Base-by-base conservation (phyloP, 92 coral and sea anemone species). In the Paramuricea clavata region DNA sequence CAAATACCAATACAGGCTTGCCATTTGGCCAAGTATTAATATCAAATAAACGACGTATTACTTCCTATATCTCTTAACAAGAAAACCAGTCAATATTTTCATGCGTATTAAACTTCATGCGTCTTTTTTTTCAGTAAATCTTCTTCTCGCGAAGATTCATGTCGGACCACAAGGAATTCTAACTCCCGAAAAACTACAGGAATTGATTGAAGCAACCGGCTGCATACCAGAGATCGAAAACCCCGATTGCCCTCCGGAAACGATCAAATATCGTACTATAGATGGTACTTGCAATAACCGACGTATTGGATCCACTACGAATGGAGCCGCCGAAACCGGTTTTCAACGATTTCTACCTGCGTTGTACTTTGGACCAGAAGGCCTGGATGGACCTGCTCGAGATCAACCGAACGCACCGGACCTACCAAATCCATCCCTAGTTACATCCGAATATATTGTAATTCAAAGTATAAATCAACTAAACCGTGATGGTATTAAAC, bases 271-370 rank as follows among this genome's bases (percentile, higher is more conserved):
- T n/a, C 83, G 89, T 3, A 62, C 89, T 1, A 85, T 85, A 15
- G 73, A 50, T 13, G 83, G 89, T 12, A 59, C 74, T 12, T 85
- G 83, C 56, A 85, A 85, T 47, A 76, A 85, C 59, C 0, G 17
- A 3, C 15, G 23, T 16, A n/a, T n/a, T n/a, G n/a, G n/a, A n/a
- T 16, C 10, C 2, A 75, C 83, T 0, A 50, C 43, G 5, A 9
- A 5, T 35, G 89, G 89, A 31, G 83, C 83, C 0, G 82, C 89
- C 11, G 73, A 75, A 25, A 85, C 89, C 12, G 83, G 52, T 21
- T 85, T 85, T 42, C 39, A 4, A 16, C 1, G 81, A 27, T 26
- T 74, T 25, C 22, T 74, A 25, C 39, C 39, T 12, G 35, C 81
- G 44, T 1, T 1, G 21, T 74, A 74, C 39, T 74, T 44, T 49